These are phyloP conservation scores for Perodicticus potto DNA, from an alignment of 2,797 vertebrate species.

Conservation along the genomic window DNA sequence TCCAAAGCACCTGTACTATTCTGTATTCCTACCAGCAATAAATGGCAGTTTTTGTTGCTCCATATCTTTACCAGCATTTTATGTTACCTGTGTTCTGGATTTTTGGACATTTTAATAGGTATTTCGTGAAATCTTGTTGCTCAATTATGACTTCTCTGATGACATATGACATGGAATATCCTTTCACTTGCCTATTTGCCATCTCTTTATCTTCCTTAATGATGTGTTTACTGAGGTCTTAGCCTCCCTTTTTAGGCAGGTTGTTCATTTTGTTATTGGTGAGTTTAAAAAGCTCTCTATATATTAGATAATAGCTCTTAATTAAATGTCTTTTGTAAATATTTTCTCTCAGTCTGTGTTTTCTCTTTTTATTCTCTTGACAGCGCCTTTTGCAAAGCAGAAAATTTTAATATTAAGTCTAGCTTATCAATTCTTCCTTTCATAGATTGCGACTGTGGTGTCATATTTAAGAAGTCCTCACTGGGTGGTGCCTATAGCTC, in stretches of 20 bases:
- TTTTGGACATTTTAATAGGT: neutral
- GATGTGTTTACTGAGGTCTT: neutral
- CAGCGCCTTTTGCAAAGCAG: too few species aligned
- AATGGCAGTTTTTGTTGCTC: neutral
- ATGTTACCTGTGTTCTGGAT: neutral
- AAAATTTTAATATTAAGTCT: neutral
- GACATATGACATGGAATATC: neutral
- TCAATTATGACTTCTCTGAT: neutral
- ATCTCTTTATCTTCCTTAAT: neutral
- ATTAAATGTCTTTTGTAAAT: neutral
- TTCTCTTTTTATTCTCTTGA: too few species aligned
- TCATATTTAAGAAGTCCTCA: neutral
- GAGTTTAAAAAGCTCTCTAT: neutral
- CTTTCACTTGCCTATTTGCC: neutral
- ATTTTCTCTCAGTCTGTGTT: neutral
- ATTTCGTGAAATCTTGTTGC: neutral
- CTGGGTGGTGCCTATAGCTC: too few species aligned
- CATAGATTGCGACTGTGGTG: neutral
- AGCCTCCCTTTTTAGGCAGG: neutral
- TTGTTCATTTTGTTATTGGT: neutral
- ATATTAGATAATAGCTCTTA: neutral
- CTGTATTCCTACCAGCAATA: neutral
- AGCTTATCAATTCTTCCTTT: neutral
- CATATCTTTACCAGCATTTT: too few species aligned
- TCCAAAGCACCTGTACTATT: neutral